Conservation (phyloP, 2,113 vertebrate species). For the Myxocyprinus asiaticus region DNA sequence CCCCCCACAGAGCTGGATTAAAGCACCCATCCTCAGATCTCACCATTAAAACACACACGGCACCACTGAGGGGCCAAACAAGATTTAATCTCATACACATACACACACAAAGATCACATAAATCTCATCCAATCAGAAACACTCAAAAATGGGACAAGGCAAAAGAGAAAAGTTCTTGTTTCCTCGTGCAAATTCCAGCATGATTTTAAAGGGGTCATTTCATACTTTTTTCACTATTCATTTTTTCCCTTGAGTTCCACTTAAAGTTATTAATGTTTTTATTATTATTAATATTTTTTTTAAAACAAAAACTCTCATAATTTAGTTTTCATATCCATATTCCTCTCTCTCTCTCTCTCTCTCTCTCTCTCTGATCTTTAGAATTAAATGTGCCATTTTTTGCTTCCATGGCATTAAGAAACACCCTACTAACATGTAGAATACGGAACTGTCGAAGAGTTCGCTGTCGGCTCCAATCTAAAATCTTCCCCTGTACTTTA, state of each 20-base stretch:
- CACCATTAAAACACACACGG: conserved; percentile 17
- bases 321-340: no score
- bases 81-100: conserved; percentile 8
- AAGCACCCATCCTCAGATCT: conserved; percentile 5
- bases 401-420: no score
- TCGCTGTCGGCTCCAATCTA: no score
- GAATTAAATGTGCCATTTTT: no score
- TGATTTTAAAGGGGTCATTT: background rate
- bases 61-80: background rate
- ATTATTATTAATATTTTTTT: no score
- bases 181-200: background rate
- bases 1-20: conserved; percentile 21
- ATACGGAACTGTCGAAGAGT: no score
- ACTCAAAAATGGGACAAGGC: background rate
- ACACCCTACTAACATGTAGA: no score
- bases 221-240: background rate
- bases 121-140: background rate
- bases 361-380: no score
- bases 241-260: background rate
- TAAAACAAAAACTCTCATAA: no score
- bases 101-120: background rate
- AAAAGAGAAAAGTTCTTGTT: background rate
- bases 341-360: no score
- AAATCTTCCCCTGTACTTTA: no score
- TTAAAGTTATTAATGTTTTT: background rate